Base-by-base conservation (phyloP, 2,888 invertebrate species). In the Apeira syringaria region DNA sequence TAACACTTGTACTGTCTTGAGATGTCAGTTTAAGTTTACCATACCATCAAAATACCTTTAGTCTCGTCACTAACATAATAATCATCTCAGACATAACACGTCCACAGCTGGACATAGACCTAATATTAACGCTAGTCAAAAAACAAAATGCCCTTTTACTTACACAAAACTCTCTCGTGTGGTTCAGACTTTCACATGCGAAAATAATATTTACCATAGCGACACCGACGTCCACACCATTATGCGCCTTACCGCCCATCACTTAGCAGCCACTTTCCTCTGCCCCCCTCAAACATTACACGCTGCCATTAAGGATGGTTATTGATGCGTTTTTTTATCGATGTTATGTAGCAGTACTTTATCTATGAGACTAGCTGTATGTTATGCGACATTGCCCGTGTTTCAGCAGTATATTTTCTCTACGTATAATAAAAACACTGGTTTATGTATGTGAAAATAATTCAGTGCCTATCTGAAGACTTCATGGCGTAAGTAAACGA, bases 121-220 rank as follows among this genome's bases (percentile, higher is more conserved):
- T n/a, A n/a, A n/a, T n/a, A n/a, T n/a, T n/a, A n/a, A n/a, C n/a
- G n/a, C n/a, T n/a, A n/a, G n/a, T n/a, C n/a, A n/a, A n/a, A n/a
- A n/a, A n/a, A n/a, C n/a, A n/a, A n/a, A n/a, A n/a, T n/a, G n/a
- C n/a, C n/a, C n/a, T n/a, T n/a, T n/a, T n/a, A n/a, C n/a, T n/a
- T n/a, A 15, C 15, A 28, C 8, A 41, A 43, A 34, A n/a, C 13
- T 10, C 31, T 18, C 10, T 45, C 46, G 51, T 67, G 53, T 50
- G 48, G 61, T 55, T 49, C 42, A 25, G n/a, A n/a, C 43, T 25
- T 22, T 26, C 41, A 56, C 55, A 56, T 46, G 54, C 50, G 51
- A 53, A 63, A 64, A 64, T 65, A 63, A 61, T 67, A 66, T 67
- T 67, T 53, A 57, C 45, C 56, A 59, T 56, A 56, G 55, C 53